Conservation (phyloP, 1,140 invertebrate species). For the Metaphire vulgaris region DNA sequence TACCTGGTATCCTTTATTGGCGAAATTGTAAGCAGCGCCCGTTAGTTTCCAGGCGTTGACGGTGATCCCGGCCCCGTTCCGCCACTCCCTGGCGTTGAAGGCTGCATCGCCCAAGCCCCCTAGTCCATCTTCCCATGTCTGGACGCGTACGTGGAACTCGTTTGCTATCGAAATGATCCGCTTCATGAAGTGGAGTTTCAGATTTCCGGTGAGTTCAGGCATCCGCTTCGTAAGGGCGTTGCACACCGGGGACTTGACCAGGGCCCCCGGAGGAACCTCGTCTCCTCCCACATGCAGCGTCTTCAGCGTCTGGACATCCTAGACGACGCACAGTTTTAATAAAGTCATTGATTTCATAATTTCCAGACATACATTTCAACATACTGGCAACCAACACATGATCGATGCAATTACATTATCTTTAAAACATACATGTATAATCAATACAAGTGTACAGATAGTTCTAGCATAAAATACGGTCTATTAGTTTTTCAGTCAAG, state of each 20-base stretch:
- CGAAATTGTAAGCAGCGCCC: constrained; percentile 37
- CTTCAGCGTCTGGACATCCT: constrained; percentile 33
- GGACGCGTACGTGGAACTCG: not conserved
- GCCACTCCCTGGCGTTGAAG: not conserved
- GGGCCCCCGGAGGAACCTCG: constrained; percentile 37
- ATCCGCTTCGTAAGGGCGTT: not conserved
- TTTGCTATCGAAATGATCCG: not conserved
- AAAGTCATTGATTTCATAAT: too few species aligned
- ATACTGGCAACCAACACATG: too few species aligned
- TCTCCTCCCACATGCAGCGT: constrained; percentile 42
- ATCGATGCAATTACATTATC: too few species aligned
- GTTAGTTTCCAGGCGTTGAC: constrained; percentile 39
- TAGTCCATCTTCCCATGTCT: not conserved
- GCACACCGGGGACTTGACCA: constrained; percentile 39
- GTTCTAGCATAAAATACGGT: too few species aligned
- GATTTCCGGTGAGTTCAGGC: not conserved
- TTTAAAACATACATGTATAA: too few species aligned
- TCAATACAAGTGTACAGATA: too few species aligned
- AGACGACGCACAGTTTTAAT: constrained; percentile 38
- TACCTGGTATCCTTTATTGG: constrained; percentile 46
- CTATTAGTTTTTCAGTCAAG: too few species aligned
- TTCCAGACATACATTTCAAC: too few species aligned
- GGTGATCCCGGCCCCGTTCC: not conserved
- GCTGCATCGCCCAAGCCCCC: not conserved
- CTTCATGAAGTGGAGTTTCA: not conserved